Conservation (phyloP, 2,888 invertebrate species). For the Chrysolina americana region DNA sequence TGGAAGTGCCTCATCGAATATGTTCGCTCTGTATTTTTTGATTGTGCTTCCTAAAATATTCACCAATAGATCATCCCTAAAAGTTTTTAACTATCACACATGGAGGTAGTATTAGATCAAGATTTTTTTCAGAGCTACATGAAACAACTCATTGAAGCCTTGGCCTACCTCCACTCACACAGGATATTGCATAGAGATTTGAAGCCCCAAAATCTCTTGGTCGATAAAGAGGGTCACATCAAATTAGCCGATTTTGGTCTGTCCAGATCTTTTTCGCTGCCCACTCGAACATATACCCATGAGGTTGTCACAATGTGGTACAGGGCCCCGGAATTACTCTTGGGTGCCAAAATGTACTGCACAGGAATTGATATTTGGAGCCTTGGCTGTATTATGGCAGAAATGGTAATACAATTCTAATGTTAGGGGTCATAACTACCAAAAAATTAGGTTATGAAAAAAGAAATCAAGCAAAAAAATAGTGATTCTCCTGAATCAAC, state of each 20-base stretch:
- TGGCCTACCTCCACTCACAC: slow-evolving; percentile 92
- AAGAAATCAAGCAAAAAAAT: no score
- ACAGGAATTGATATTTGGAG: slow-evolving; percentile 97
- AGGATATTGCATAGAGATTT: slow-evolving; percentile 93
- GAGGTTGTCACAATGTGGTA: slow-evolving; percentile 98
- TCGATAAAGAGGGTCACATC: slow-evolving; percentile 88
- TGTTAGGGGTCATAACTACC: not conserved
- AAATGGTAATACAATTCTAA: slow-evolving; percentile 80
- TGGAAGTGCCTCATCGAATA: no score
- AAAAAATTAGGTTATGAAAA: slow-evolving; percentile 38
- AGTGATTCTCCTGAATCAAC: no score
- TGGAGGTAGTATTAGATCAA: not conserved
- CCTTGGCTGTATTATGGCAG: slow-evolving; percentile 95
- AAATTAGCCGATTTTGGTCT: slow-evolving; percentile 98
- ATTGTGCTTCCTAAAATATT: no score
- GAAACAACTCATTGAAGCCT: slow-evolving; percentile 88
- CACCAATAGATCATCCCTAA: no score
- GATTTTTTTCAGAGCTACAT: slow-evolving; percentile 78
- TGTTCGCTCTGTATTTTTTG: no score
- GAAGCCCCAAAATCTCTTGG: slow-evolving; percentile 95
- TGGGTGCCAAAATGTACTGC: slow-evolving; percentile 92
- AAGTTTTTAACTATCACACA: not conserved
- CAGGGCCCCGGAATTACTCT: slow-evolving; percentile 94
- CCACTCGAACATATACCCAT: slow-evolving; percentile 95
- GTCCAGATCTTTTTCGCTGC: slow-evolving; percentile 92